These are phyloP conservation scores for Acanthacorydalis orientalis DNA, from an alignment of 2,888 invertebrate species.

Conservation along the genomic window DNA sequence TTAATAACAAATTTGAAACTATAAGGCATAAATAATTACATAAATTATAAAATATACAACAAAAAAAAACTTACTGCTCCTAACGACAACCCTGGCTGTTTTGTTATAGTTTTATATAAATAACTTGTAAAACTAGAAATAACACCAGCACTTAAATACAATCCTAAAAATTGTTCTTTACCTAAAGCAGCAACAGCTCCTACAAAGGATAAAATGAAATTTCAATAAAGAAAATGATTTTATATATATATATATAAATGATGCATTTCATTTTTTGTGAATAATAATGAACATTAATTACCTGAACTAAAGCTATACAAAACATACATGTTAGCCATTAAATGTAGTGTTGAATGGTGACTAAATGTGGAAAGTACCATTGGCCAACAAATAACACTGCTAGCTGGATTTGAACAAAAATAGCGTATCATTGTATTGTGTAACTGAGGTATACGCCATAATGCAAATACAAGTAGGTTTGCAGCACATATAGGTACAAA, in stretches of 20 bases:
- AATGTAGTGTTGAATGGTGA: constrained; percentile 72
- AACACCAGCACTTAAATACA: constrained; percentile 80
- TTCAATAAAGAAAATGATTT: background rate
- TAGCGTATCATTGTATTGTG: constrained; percentile 64
- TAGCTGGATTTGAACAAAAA: constrained; percentile 69
- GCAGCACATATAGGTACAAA: constrained; percentile 64
- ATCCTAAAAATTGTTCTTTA: constrained; percentile 78
- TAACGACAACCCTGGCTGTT: constrained; percentile 61
- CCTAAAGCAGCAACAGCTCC: constrained; percentile 61
- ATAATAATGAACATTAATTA: constrained; percentile 14
- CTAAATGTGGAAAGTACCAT: constrained; percentile 93
- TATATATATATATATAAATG: background rate
- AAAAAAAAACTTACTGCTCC: constrained; percentile 66
- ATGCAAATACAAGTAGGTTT: constrained; percentile 62
- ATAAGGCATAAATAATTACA: background rate
- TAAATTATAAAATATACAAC: background rate
- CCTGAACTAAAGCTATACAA: constrained; percentile 63
- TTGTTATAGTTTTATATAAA: constrained; percentile 52
- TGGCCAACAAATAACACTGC: constrained; percentile 61
- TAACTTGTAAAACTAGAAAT: constrained; percentile 75
- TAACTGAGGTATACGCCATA: constrained; percentile 62
- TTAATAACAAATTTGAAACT: background rate
- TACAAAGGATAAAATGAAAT: constrained; percentile 18
- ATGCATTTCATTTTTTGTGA: constrained; percentile 2
- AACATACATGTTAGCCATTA: constrained; percentile 92